Percentiles rank a stretch among this genome's conserved stretches.
phyloP scores from a whole-genome alignment of 2,888 invertebrate species.

The Digitonthophagus gazella region DNA sequence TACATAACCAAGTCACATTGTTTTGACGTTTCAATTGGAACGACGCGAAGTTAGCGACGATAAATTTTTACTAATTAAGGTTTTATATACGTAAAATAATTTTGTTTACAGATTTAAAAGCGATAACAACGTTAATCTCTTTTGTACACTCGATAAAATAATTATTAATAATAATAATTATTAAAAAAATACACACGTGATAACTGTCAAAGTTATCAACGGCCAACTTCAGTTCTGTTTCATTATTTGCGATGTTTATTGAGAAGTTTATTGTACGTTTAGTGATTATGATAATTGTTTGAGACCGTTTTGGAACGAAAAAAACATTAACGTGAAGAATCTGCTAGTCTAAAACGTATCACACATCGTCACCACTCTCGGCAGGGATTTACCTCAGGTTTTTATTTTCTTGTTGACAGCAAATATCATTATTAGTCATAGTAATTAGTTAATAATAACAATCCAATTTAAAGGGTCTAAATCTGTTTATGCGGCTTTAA shows the following conservation, averaged over 20 bases:
- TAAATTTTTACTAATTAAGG: too few species aligned
- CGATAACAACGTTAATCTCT: background rate
- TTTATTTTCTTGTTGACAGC: too few species aligned
- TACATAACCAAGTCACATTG: slow-evolving; percentile 12
- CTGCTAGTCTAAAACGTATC: too few species aligned
- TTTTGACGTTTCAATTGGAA: slow-evolving; percentile 11
- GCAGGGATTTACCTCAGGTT: too few species aligned
- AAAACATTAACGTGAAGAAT: too few species aligned
- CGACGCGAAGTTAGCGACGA: background rate
- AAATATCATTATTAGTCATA: too few species aligned
- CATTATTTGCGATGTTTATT: slow-evolving; percentile 21
- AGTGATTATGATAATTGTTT: slow-evolving; percentile 6
- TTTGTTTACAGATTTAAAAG: background rate
- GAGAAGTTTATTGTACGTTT: slow-evolving; percentile 10
- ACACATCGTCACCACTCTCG: too few species aligned
- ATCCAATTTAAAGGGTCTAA: too few species aligned
- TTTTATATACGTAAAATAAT: too few species aligned
- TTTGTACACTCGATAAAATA: background rate
- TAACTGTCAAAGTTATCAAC: background rate
- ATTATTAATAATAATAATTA: background rate
- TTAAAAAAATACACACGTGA: background rate
- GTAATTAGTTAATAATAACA: too few species aligned
- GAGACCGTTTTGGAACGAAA: background rate
- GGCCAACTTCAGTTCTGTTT: slow-evolving; percentile 24
- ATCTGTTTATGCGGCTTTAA: too few species aligned